phyloP scores from a whole-genome alignment of 1,140 invertebrate species.

The Latrodectus geometricus region DNA sequence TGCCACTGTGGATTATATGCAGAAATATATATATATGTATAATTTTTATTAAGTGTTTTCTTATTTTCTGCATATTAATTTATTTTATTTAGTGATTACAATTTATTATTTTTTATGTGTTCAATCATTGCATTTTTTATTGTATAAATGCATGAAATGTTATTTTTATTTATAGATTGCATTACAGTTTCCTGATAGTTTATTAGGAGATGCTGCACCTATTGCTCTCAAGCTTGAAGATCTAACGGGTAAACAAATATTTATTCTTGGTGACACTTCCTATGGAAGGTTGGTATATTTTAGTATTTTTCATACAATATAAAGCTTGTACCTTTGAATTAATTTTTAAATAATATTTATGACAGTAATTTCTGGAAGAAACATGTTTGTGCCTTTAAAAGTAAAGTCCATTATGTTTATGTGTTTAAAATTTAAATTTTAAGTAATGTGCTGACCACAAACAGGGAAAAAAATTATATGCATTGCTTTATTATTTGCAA shows the following conservation, averaged over 20 bases:
- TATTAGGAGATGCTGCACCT: conserved; percentile 78
- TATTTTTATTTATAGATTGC: conserved; percentile 76
- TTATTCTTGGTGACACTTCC: conserved; percentile 91
- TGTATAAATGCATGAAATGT: neutral
- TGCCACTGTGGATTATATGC: too few species aligned
- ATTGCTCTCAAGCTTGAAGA: conserved; percentile 78
- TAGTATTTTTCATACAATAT: neutral
- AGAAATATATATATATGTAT: too few species aligned
- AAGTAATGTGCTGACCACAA: too few species aligned
- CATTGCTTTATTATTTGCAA: too few species aligned
- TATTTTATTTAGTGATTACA: neutral
- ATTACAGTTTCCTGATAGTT: conserved; percentile 89
- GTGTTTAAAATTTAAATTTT: too few species aligned
- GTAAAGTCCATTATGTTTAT: too few species aligned
- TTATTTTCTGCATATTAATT: too few species aligned
- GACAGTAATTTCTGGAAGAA: neutral
- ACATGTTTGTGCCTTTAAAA: too few species aligned
- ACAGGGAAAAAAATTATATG: too few species aligned
- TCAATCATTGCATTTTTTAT: neutral
- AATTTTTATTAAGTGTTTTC: too few species aligned
- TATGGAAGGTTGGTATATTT: conserved; percentile 80
- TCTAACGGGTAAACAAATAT: conserved; percentile 75
- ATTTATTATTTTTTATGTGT: neutral
- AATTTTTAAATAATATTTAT: neutral
- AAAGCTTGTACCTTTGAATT: neutral